These are phyloP conservation scores for Zygogramma bicolorata DNA, from an alignment of 2,888 invertebrate genomes.

Conservation along the genomic window DNA sequence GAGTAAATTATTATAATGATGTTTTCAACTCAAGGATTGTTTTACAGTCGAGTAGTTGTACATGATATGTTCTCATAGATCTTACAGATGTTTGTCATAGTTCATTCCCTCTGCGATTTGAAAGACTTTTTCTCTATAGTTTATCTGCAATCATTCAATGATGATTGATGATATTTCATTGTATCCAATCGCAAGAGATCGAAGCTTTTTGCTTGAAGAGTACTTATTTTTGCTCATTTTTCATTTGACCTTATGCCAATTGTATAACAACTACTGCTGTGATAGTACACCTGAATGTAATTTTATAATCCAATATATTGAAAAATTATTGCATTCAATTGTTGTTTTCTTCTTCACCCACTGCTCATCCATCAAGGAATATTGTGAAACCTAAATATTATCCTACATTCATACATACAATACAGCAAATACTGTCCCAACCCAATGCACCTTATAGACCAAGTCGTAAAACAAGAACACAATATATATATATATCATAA, in stretches of 20 bases:
- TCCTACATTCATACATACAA: too few relatives aligned
- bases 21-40: too few relatives aligned
- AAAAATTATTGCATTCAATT: not conserved
- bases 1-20: too few relatives aligned
- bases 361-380: not conserved
- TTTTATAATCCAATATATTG: constrained; percentile 25
- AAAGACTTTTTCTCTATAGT: too few relatives aligned
- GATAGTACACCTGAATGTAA: constrained; percentile 44
- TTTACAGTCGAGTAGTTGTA: constrained; percentile 29
- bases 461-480: too few relatives aligned
- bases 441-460: too few relatives aligned
- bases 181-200: not conserved
- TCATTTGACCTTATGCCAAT: not conserved
- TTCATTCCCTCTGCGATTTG: not conserved
- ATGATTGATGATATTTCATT: too few relatives aligned
- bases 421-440: too few relatives aligned
- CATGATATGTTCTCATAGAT: constrained; percentile 14
- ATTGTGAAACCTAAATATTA: too few relatives aligned
- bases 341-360: not conserved
- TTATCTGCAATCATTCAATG: too few relatives aligned
- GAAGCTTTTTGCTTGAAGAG: not conserved
- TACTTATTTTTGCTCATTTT: constrained; percentile 13
- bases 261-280: constrained; percentile 42
- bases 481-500: too few relatives aligned
- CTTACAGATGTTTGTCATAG: not conserved